These are phyloP conservation scores for Lepidotrigona ventralis DNA, from an alignment of 1,140 invertebrate genomes.

Conservation along the genomic window DNA sequence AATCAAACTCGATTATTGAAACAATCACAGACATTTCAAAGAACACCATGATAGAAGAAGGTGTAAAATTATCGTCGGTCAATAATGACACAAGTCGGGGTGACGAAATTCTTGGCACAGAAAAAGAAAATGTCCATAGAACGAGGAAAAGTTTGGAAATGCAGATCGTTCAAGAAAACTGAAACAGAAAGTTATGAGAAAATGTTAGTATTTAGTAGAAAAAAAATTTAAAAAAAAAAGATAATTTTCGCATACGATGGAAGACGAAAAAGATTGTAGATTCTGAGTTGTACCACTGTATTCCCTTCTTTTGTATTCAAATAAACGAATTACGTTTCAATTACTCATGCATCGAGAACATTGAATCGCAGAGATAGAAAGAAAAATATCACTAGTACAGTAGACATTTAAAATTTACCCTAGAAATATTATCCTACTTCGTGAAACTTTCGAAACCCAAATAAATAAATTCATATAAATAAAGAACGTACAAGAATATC, in stretches of 20 bases:
- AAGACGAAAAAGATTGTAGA: conserved; percentile 6
- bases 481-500: no score
- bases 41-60: background rate
- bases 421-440: no score
- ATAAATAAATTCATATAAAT: no score
- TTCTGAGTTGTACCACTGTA: conserved; percentile 16
- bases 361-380: background rate
- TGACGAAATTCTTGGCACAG: no score
- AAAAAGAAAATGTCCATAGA: background rate
- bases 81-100: no score
- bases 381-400: background rate
- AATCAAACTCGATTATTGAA: background rate
- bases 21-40: background rate
- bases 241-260: background rate
- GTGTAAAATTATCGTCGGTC: no score
- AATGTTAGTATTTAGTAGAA: background rate
- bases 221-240: background rate
- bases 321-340: conserved; percentile 40
- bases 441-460: no score
- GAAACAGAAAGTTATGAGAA: background rate
- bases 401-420: no score
- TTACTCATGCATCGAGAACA: background rate
- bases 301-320: conserved; percentile 29
- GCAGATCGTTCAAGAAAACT: conserved; percentile 52
- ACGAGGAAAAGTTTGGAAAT: conserved; percentile 61